These are phyloP conservation scores for Suncus etruscus DNA, from an alignment of 2,113 vertebrate genomes.

Conservation along the genomic window DNA sequence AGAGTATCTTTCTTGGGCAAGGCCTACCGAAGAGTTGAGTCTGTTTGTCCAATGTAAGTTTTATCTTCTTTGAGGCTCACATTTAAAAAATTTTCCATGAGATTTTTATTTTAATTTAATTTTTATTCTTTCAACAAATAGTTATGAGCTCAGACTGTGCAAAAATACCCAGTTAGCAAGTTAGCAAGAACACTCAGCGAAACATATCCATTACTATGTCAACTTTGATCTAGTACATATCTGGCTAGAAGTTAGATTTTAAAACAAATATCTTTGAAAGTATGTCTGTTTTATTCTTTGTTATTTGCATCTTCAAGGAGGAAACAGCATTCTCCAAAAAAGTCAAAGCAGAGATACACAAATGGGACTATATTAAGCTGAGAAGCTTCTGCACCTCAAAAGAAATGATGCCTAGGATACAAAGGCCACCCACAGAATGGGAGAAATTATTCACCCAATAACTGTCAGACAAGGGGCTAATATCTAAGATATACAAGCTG, in stretches of 20 bases:
- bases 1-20: neutral
- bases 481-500: too few species aligned
- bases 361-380: too few species aligned
- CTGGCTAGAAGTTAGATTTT: neutral
- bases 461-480: too few species aligned
- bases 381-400: too few species aligned
- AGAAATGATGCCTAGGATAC: too few species aligned
- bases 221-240: neutral
- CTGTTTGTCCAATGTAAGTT: neutral
- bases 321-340: too few species aligned
- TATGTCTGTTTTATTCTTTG: too few species aligned
- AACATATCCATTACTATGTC: neutral
- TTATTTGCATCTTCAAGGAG: too few species aligned
- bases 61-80: neutral
- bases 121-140: neutral
- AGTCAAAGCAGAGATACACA: too few species aligned
- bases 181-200: neutral
- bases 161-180: too few species aligned
- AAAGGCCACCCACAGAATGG: too few species aligned
- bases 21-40: neutral
- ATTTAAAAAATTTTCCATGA: neutral
- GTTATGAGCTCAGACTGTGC: neutral
- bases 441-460: too few species aligned
- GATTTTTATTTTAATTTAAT: slow-evolving; percentile 20
- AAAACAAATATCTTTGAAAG: neutral